Base-by-base conservation (phyloP, 2,113 vertebrate species). In the Sebastes schlegelii region DNA sequence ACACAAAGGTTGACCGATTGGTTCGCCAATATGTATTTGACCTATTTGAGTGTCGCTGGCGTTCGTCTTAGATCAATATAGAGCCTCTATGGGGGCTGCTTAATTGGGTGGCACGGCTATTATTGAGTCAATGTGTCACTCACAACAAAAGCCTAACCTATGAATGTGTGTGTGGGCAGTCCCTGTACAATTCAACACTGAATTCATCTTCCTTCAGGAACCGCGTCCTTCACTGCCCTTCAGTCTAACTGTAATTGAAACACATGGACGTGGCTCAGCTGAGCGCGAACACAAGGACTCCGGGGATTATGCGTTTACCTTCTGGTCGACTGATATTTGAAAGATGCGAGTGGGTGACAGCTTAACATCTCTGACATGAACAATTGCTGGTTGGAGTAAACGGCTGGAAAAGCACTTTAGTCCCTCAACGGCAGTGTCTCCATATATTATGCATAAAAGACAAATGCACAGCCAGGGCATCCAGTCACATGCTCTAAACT, bases 181-280 rank as follows among this genome's bases (percentile, higher is more conserved):
- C 43, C 12, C 81, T 34, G 19, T 45, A 58, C 21, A 57, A 62
- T 48, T 60, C 58, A 45, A 43, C 26, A 23, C 55, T 77, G 26
- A 43, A 48, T 74, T 76, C 17, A 34, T 62, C 43, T 70, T 69
- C 51, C 63, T 43, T 58, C 51, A 70, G 46, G 26, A 54, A 26
- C 60, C 45, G 8, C 40, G 67, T 48, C 79, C 79, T 80, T 89
- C 67, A n/a, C 54, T 67, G 74, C 48, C 82, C 62, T 85, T 79
- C 52, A 79, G 49, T 46, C 55, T 12, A 8, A 63, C 78, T 80
- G 17, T 68, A 63, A 74, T 68, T 64, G 72, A 83, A 69, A 77
- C 63, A 84, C 21, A 72, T 23, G 55, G 57, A 6, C 10, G 26
- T 26, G 45, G 57, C 48, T 55, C 57, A 70, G 34, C 46, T 52